These are phyloP conservation scores for Xestia c-nigrum DNA, from an alignment of 2,888 invertebrate genomes.

Conservation along the genomic window DNA sequence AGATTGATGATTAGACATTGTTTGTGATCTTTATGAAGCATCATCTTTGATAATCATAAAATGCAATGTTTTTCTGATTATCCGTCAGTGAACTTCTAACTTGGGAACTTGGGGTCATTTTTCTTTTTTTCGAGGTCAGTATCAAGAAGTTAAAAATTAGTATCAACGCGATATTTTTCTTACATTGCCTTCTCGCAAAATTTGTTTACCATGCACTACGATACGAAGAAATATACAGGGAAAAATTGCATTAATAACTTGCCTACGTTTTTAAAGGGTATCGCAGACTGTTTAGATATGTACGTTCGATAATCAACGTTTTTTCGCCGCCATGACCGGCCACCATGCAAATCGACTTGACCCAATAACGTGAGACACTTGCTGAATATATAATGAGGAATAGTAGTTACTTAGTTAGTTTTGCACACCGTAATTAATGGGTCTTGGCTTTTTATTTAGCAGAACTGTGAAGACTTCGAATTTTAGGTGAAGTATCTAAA, in stretches of 20 bases:
- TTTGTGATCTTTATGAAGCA: not conserved
- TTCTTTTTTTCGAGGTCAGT: too few relatives aligned
- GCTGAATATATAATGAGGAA: conserved; percentile 55
- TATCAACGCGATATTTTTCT: not conserved
- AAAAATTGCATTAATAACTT: too few relatives aligned
- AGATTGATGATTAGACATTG: not conserved
- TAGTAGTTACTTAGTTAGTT: conserved; percentile 34
- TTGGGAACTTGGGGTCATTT: too few relatives aligned
- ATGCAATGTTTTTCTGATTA: not conserved
- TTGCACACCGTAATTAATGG: conserved; percentile 33
- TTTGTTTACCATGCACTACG: not conserved
- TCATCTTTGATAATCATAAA: not conserved
- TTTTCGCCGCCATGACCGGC: conserved; percentile 43
- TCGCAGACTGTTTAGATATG: conserved; percentile 51
- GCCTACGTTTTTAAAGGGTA: conserved; percentile 9
- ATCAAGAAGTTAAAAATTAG: not conserved
- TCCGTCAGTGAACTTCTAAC: not conserved
- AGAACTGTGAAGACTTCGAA: not conserved
- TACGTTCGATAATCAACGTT: conserved; percentile 47
- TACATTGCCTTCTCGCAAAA: not conserved
- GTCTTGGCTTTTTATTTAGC: conserved; percentile 1
- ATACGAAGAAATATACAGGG: too few relatives aligned
- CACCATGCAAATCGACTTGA: conserved; percentile 64
- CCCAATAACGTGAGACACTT: conserved; percentile 58
- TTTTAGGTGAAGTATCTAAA: not conserved